Evolutionary conservation across 2,888 invertebrate genomes (phyloP).

Genomic region (Aleiodes testaceus): DNA sequence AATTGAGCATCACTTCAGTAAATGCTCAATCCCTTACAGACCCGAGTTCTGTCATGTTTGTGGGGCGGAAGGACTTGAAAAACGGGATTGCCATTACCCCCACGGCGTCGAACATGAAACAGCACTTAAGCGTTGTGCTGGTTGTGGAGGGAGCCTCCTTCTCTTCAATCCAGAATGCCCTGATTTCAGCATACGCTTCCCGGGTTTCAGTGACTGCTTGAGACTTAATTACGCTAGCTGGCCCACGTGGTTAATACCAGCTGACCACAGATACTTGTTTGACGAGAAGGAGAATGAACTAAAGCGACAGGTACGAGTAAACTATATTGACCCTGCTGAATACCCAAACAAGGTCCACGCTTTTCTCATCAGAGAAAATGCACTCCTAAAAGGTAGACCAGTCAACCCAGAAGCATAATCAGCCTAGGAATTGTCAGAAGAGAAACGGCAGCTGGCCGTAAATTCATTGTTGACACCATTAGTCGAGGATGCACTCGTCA

Average conservation of each 20-base stretch:
- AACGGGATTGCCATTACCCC: background rate
- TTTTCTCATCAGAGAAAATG: no score
- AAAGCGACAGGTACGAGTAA: no score
- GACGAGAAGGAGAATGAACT: background rate
- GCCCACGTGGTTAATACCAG: slow-evolving; percentile 28
- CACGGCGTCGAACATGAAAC: no score
- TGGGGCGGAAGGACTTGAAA: background rate
- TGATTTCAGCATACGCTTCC: slow-evolving; percentile 4
- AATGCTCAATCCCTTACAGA: background rate
- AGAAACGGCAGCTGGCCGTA: no score
- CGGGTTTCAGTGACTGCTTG: slow-evolving; percentile 19
- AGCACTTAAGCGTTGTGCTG: background rate
- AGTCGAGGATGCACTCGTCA: no score
- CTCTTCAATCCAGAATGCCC: background rate
- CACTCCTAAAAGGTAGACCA: no score
- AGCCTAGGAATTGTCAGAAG: no score
- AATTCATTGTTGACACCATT: no score
- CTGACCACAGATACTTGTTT: slow-evolving; percentile 30
- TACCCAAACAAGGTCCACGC: no score
- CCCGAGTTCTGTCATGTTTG: slow-evolving; percentile 1
- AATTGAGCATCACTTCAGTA: background rate
- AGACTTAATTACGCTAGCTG: slow-evolving; percentile 39
- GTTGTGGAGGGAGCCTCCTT: background rate
- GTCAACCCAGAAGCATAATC: no score
- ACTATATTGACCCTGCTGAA: no score